Evolutionary conservation across 2,888 invertebrate genomes (phyloP).

Genomic region (Caenorhabditis afra): DNA sequence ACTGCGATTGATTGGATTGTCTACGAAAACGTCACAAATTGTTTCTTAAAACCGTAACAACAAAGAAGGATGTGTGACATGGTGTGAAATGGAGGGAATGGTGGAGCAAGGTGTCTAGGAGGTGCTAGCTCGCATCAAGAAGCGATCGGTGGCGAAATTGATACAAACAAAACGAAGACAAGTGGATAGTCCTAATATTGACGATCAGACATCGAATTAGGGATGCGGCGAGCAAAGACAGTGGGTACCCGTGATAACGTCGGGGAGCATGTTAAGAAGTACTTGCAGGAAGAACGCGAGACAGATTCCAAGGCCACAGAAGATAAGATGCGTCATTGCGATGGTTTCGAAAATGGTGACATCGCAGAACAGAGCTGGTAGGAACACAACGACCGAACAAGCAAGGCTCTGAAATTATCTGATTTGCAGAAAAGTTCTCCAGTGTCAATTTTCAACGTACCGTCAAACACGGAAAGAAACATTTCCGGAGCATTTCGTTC

Average conservation of each 20-base stretch:
- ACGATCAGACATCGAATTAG: too few species aligned
- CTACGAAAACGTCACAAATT: neutral
- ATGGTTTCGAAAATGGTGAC: constrained; percentile 63
- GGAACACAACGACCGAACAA: constrained; percentile 51
- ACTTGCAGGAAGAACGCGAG: constrained; percentile 50
- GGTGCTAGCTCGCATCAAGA: too few species aligned
- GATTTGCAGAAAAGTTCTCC: neutral
- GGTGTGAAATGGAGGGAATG: neutral
- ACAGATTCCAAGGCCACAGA: constrained; percentile 24
- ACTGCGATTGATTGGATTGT: too few species aligned
- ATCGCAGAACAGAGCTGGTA: constrained; percentile 61
- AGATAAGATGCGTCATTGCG: constrained; percentile 53
- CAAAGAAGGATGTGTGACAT: neutral
- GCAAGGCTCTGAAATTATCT: constrained; percentile 64
- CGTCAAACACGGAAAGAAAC: constrained; percentile 42
- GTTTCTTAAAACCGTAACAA: neutral
- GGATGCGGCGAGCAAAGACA: constrained; percentile 26
- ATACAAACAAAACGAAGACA: neutral
- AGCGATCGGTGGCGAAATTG: neutral
- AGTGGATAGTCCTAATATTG: neutral
- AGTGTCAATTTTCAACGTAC: constrained; percentile 11
- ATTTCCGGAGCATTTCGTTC: constrained; percentile 51
- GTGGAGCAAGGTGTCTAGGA: neutral
- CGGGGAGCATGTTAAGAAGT: constrained; percentile 44
- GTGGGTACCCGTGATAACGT: constrained; percentile 51